phyloP scores from a whole-genome alignment of 2,113 vertebrate genomes.

The Bubalus kerabau region DNA sequence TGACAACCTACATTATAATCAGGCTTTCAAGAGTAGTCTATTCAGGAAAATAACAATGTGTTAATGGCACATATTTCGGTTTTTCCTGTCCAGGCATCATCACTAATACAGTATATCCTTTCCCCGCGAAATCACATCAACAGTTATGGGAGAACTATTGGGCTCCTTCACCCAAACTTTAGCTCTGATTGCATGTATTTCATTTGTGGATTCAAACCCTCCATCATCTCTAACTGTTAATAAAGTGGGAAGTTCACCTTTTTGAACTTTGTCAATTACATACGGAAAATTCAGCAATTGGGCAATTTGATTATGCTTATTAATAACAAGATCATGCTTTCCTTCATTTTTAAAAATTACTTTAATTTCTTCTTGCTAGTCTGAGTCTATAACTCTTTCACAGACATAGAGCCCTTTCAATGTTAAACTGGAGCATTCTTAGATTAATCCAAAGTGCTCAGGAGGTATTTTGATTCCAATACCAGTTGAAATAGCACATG shows the following conservation, averaged over 20 bases:
- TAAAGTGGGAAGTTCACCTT: not conserved
- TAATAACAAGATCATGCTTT: not conserved
- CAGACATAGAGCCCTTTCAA: not conserved
- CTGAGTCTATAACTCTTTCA: not conserved
- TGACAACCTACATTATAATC: not conserved
- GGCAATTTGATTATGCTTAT: not conserved
- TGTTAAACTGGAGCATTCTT: not conserved
- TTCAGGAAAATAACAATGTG: not conserved
- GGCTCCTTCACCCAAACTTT: not conserved
- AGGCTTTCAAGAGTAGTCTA: not conserved
- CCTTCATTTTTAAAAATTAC: not conserved
- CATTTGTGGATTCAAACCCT: not conserved
- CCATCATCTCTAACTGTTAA: not conserved
- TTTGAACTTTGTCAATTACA: not conserved
- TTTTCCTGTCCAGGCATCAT: not conserved
- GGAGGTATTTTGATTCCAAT: not conserved
- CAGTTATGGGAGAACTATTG: not conserved
- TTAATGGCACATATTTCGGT: not conserved
- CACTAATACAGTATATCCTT: not conserved
- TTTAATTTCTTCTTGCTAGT: not conserved
- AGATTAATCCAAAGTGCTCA: not conserved
- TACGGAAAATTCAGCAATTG: not conserved
- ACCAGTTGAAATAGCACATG: not conserved
- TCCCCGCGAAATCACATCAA: not conserved
- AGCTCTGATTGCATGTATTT: not conserved